phyloP scores from a whole-genome alignment of 2,888 invertebrate species.

The Andrena hattorfiana region DNA sequence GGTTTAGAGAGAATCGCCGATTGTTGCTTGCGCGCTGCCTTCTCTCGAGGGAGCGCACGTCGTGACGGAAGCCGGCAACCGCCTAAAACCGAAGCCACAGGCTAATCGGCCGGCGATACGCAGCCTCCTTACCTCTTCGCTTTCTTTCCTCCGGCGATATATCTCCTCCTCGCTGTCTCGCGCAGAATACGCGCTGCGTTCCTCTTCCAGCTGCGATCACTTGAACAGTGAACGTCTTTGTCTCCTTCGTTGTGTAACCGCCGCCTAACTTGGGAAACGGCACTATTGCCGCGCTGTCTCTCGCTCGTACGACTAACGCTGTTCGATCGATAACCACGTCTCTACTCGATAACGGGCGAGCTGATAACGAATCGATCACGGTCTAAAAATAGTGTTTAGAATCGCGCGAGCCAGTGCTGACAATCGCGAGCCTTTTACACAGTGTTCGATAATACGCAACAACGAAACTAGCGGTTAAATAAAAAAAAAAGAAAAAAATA shows the following conservation, averaged over 20 bases:
- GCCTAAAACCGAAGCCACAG: slow-evolving; percentile 48
- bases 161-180: slow-evolving; percentile 6
- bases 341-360: slow-evolving; percentile 45
- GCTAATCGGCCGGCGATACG: slow-evolving; percentile 56
- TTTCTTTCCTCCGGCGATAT: slow-evolving; percentile 31
- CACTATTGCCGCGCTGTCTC: slow-evolving; percentile 29
- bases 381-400: slow-evolving; percentile 51
- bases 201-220: slow-evolving; percentile 16
- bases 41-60: not conserved
- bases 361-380: slow-evolving; percentile 45
- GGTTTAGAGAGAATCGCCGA: slow-evolving; percentile 29
- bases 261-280: slow-evolving; percentile 33
- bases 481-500: not conserved
- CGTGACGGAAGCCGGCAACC: slow-evolving; percentile 36
- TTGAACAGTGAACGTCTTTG: slow-evolving; percentile 2
- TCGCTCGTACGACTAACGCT: slow-evolving; percentile 30
- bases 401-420: slow-evolving; percentile 23
- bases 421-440: slow-evolving; percentile 48
- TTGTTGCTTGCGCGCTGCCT: slow-evolving; percentile 20
- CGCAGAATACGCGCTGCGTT: not conserved
- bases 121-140: slow-evolving; percentile 41
- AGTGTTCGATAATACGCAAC: slow-evolving; percentile 59
- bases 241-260: slow-evolving; percentile 18
- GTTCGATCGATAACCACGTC: slow-evolving; percentile 44
- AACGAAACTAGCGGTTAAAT: slow-evolving; percentile 39